Conservation (phyloP, 2,888 invertebrate species). For the Leptopterna dolabrata region DNA sequence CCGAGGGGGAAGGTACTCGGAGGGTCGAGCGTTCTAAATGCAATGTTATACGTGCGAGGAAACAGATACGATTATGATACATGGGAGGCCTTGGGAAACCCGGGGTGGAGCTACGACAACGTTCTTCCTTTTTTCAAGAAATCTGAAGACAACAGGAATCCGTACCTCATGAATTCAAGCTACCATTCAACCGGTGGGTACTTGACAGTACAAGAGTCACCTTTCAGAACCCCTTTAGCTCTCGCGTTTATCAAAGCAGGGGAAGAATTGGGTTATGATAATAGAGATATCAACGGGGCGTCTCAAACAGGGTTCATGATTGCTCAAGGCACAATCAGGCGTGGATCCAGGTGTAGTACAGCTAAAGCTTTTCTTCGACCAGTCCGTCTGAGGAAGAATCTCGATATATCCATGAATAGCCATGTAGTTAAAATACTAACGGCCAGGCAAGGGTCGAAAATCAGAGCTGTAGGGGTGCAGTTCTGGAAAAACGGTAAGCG, state of each 20-base stretch:
- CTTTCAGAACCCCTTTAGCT: conserved; percentile 84
- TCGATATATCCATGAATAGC: conserved; percentile 82
- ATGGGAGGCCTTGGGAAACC: conserved; percentile 86
- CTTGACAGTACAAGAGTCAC: conserved; percentile 82
- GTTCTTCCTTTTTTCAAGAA: conserved; percentile 87
- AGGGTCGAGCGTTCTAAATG: conserved; percentile 86
- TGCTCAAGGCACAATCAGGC: conserved; percentile 84
- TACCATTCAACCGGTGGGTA: conserved; percentile 85
- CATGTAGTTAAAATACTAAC: conserved; percentile 76
- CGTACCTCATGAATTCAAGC: conserved; percentile 78
- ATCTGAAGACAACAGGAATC: conserved; percentile 89
- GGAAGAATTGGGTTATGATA: conserved; percentile 83
- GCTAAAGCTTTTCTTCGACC: conserved; percentile 89
- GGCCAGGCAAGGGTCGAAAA: conserved; percentile 66
- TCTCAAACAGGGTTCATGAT: conserved; percentile 89
- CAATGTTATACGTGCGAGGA: conserved; percentile 92
- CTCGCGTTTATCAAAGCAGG: conserved; percentile 87
- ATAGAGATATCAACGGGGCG: conserved; percentile 84
- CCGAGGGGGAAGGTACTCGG: conserved; percentile 85
- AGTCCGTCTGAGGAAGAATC: conserved; percentile 79
- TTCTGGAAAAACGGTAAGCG: conserved; percentile 76
- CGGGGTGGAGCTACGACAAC: conserved; percentile 87
- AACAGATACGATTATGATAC: conserved; percentile 87
- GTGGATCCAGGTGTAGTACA: conserved; percentile 87
- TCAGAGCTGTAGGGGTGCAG: conserved; percentile 80